Evolutionary conservation across 2,113 vertebrate species (phyloP), one percentile per base, ranked within the genome.

Genomic region (Corapipo altera): DNA sequence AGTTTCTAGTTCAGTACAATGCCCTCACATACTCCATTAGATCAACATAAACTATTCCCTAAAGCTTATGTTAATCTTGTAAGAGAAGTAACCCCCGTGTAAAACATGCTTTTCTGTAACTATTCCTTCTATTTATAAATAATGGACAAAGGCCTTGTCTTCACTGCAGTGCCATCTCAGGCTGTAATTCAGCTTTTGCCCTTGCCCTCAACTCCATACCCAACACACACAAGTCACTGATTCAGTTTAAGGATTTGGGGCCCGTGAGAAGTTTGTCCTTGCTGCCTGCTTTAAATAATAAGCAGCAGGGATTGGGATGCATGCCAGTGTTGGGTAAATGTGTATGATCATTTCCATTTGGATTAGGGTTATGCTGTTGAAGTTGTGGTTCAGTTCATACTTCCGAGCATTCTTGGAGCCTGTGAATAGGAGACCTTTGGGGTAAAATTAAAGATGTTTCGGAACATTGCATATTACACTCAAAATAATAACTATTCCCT

Each of bases 121-220:
- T 90, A 3, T 92, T 86, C 39, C 33, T 94, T 54, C 33, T 88
- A 13, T 70, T 90, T 32, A 84, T 96, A 86, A 94, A 88, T 90
- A 81, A 81, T 78, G 62, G 73, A 52, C 0, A 0, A 43, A 44
- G 32, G 22, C 41, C 78, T 89, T 67, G 41, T 80, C 28, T 95
- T 27, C 8, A 18, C 61, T 69, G 37, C 28, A 24, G 26, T 64
- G 44, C 74, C 83, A 46, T 24, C 82, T 83, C 28, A 48, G 55
- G 35, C 54, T 91, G 15, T 33, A 73, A 48, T 52, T 86, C n/a
- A 41, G 28, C 41, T 52, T 85, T 65, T 76, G 44, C 55, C 30
- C 18, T 52, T 91, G 44, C 46, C 43, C 43, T 88, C 75, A 79
- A 30, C 37, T 81, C 37, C 58, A n/a, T 57, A 37, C 19, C 27